Percentiles rank a stretch among this genome's conserved stretches.
Conservation (phyloP, 2,797 vertebrate species). For the Phylloscopus collybita region DNA sequence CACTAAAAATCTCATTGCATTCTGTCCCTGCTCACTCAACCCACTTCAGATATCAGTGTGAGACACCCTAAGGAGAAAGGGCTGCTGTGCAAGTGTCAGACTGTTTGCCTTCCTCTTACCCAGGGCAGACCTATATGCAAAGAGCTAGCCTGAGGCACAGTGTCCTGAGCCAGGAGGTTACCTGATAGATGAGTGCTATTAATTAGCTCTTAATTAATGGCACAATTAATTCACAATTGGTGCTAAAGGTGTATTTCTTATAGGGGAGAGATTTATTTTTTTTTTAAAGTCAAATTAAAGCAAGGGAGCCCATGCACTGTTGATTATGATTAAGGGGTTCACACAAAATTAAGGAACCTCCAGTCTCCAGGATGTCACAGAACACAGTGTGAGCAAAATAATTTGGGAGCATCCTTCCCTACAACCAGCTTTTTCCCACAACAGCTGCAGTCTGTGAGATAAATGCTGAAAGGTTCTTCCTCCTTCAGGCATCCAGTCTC, state of each 20-base stretch:
- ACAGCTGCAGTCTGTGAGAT: neutral
- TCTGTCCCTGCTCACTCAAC: neutral
- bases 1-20: neutral
- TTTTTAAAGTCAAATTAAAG: neutral
- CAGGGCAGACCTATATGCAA: neutral
- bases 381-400: neutral
- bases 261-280: neutral
- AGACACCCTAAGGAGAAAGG: neutral
- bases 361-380: neutral
- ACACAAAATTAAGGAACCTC: neutral
- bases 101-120: neutral
- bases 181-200: neutral
- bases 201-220: neutral
- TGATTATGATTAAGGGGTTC: neutral
- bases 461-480: neutral
- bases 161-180: neutral
- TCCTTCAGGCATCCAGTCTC: neutral
- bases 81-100: neutral
- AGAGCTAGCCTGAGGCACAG: neutral
- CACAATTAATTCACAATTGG: neutral
- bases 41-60: neutral
- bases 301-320: neutral
- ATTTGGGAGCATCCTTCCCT: neutral
- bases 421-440: neutral
- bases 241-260: neutral